Evolutionary conservation across 2,113 vertebrate genomes (phyloP), one percentile per base, ranked within the genome.

Genomic region (Sceloporus undulatus): DNA sequence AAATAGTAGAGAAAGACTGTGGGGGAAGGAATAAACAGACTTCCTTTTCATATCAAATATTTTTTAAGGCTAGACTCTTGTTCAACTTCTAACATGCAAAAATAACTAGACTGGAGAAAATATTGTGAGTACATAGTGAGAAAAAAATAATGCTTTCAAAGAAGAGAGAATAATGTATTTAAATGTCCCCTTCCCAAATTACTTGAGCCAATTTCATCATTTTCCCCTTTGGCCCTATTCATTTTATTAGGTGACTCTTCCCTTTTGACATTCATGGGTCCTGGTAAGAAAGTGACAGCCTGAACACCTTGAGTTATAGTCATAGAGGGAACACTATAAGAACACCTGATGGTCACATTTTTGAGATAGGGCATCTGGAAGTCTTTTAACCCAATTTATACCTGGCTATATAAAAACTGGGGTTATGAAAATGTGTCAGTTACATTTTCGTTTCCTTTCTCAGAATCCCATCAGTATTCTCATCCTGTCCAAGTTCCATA

Each of bases 81-180:
- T 87, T 87, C 48, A 48, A 87, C 52, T 65, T 6, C n/a, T 76
- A 16, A 9, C 84, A 42, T 73, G 77, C 52, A 79, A 73, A 38
- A 59, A 71, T 52, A 56, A 80, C 66, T 59, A 86, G 85, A 70
- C 85, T 83, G 65, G 65, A 62, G n/a, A n/a, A 70, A 79, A 86
- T 70, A 79, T 23, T 34, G 29, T 13, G 34, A 79, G 42, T 34
- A n/a, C 23, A 21, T 80, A 73, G 9, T 79, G 23, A 87, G 9
- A 23, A 25, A 29, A 34, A 27, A 80, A 29, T 80, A 87, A 73
- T 87, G 56, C 52, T 87, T 34, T 80, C 78, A 80, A 34, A 78
- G 25, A 86, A 54, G n/a, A 18, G 25, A 81, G 54, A 80, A 21
- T 38, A 87, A 59, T 59, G 16, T 74, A 59, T 40, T 87, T 80